Percentiles rank a stretch among this genome's conserved stretches.
Evolutionary conservation across 2,797 vertebrate species (phyloP).

Genomic region (Chrysolophus pictus): DNA sequence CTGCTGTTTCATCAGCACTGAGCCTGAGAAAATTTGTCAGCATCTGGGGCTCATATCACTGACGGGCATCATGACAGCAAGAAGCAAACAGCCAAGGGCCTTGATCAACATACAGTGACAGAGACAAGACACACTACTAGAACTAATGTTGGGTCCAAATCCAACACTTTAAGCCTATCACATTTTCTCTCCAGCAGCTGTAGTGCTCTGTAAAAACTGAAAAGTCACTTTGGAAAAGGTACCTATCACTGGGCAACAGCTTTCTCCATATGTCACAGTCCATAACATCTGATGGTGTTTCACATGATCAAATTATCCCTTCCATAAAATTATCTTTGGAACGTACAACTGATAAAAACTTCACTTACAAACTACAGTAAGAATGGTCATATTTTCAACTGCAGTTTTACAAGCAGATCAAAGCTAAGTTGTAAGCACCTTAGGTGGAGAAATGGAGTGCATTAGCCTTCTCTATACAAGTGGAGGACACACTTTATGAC

Average conservation of each 20-base stretch:
- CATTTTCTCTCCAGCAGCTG: constrained; percentile 33
- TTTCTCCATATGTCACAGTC: constrained; percentile 24
- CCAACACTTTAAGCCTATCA: background rate
- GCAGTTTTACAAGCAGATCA: background rate
- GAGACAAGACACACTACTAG: background rate
- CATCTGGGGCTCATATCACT: constrained; percentile 19
- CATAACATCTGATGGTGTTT: background rate
- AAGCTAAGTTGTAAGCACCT: background rate
- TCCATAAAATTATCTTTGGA: background rate
- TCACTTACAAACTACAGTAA: background rate
- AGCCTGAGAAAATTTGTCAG: constrained; percentile 46
- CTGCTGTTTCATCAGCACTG: constrained; percentile 38
- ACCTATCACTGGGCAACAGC: constrained; percentile 12
- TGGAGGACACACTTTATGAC: background rate
- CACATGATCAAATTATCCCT: background rate
- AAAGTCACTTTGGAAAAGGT: background rate
- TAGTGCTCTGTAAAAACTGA: constrained; percentile 24
- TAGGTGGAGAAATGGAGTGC: background rate
- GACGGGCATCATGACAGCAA: background rate
- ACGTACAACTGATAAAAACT: background rate
- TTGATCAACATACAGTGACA: constrained; percentile 16
- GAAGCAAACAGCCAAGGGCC: constrained; percentile 16
- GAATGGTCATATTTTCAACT: background rate
- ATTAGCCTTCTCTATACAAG: background rate
- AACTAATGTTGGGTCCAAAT: constrained; percentile 46